Evolutionary conservation across 1,140 invertebrate species (phyloP), one percentile per base, ranked within the genome.

Genomic region (Colletes latitarsis): DNA sequence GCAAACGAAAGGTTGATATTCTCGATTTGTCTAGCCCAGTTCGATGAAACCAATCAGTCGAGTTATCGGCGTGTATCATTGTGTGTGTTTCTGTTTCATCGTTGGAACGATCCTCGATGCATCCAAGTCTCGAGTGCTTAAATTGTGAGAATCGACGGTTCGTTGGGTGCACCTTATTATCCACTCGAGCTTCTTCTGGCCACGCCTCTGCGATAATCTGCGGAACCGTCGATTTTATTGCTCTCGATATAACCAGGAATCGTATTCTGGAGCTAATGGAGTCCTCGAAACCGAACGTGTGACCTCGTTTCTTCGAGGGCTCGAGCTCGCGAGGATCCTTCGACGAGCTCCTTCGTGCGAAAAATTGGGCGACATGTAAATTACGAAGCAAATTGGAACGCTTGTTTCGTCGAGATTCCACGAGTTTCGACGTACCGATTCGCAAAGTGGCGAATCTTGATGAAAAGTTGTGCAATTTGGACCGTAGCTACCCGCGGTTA

Each of bases 211-310:
- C 57, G 67, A 82, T 81, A 76, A 75, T 62, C 64, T 14, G 46
- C 43, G 19, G 14, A 55, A 30, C 53, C 8, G 19, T 68, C 30
- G 62, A 67, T 68, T 68, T 52, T 81, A 74, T 81, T 43, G 70
- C 39, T 41, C 46, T 58, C 62, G 49, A 68, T 53, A 17, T 43
- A 58, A 6, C 2, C 17, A 6, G 66, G 43, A 63, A 68, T 63
- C 66, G 49, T 19, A 10, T 46, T 14, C 5, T n/a, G 49, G 60
- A 15, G 53, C 71, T 81, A 81, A 81, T 64, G 64, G 63, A 69
- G 55, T 53, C 73, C 66, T 76, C 43, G 64, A 69, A 67, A 76
- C 76, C 41, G 62, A 19, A 67, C 52, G 43, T n/a, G 49, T 10
- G 30, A 0, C 30, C 71, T 43, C 21, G 41, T 60, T 67, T 64